Percentiles rank a stretch among this genome's conserved stretches.
These are phyloP conservation scores for Conops quadrifasciatus DNA, from an alignment of 2,888 invertebrate species.

Conservation along the genomic window DNA sequence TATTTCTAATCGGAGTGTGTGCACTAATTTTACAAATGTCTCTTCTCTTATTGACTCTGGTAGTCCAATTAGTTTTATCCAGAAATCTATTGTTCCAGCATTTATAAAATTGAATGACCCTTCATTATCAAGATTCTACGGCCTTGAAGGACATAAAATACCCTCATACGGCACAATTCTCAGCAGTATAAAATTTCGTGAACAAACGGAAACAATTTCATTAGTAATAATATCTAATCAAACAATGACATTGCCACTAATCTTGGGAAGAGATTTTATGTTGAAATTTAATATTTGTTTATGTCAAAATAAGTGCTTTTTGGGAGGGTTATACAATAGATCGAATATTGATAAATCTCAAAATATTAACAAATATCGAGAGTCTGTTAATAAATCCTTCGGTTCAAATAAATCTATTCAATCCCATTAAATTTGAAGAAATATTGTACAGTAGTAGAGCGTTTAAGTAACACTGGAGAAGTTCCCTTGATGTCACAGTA, in stretches of 20 bases:
- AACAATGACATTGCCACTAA: constrained; percentile 27
- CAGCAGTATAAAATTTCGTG: not conserved
- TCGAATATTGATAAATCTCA: too few species aligned
- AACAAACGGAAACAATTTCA: not conserved
- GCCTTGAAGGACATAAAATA: not conserved
- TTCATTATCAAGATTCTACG: not conserved
- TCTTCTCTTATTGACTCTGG: constrained; percentile 23
- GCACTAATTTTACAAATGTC: constrained; percentile 9
- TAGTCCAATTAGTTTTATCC: constrained; percentile 34
- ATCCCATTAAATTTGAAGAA: too few species aligned
- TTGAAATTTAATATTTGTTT: constrained; percentile 18
- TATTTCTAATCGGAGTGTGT: not conserved
- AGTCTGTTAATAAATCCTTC: too few species aligned
- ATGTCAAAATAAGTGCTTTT: not conserved
- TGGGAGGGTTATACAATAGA: too few species aligned
- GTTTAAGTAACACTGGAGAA: too few species aligned
- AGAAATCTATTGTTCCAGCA: constrained; percentile 24
- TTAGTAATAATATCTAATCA: constrained; percentile 29
- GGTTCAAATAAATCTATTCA: too few species aligned
- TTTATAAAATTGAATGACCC: not conserved
- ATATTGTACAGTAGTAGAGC: too few species aligned
- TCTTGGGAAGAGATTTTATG: constrained; percentile 31
- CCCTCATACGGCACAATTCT: constrained; percentile 3
- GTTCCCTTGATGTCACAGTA: too few species aligned
- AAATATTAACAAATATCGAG: too few species aligned